Evolutionary conservation across 1,140 invertebrate species (phyloP).

Genomic region (Bombus sibiricus): DNA sequence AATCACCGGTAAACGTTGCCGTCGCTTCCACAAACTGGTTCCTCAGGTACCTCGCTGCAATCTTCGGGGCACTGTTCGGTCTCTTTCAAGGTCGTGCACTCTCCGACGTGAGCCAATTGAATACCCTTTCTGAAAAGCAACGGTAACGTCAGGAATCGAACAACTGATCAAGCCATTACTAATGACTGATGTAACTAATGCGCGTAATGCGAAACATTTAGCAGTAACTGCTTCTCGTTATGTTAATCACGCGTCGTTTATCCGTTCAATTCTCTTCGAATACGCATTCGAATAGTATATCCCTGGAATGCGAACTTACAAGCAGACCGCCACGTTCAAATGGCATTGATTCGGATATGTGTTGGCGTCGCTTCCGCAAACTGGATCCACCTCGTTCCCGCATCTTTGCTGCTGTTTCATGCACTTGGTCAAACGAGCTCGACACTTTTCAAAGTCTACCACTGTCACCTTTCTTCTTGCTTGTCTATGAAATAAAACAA

Average conservation of each 20-base stretch:
- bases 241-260: neutral
- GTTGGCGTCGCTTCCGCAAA: slow-evolving; percentile 92
- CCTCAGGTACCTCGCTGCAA: slow-evolving; percentile 87
- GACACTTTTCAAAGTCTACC: slow-evolving; percentile 90
- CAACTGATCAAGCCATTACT: neutral
- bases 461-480: slow-evolving; percentile 85
- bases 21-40: slow-evolving; percentile 95
- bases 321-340: slow-evolving; percentile 90
- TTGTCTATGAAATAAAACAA: slow-evolving; percentile 64
- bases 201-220: neutral
- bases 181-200: neutral
- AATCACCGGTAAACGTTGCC: slow-evolving; percentile 93
- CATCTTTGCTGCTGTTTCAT: slow-evolving; percentile 86
- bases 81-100: slow-evolving; percentile 90
- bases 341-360: slow-evolving; percentile 92
- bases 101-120: slow-evolving; percentile 92
- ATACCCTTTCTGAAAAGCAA: slow-evolving; percentile 87
- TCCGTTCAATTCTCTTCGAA: neutral
- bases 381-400: slow-evolving; percentile 86
- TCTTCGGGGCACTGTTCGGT: slow-evolving; percentile 87
- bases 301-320: slow-evolving; percentile 84
- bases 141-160: slow-evolving; percentile 14
- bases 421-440: slow-evolving; percentile 88
- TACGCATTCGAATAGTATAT: neutral
- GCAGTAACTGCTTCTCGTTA: slow-evolving; percentile 3